Evolutionary conservation across 2,888 invertebrate genomes (phyloP), one percentile per base, ranked within the genome.

Genomic region (Lepeophtheirus nordmannii): DNA sequence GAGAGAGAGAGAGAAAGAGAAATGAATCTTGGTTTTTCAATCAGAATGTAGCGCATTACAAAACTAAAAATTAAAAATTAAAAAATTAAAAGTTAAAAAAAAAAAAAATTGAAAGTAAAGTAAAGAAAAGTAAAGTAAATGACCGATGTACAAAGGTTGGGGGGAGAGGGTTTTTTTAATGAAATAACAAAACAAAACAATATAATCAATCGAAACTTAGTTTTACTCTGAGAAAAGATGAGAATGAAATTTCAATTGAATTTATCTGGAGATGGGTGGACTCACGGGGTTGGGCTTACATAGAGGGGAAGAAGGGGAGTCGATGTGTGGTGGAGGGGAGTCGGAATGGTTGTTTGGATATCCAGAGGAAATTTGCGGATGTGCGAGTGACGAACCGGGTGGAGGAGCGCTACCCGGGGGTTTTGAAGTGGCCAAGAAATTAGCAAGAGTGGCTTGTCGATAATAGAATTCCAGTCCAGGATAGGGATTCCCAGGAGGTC

Each of bases 381-480:
- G 12, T 14, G 64, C 30, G 14, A 23, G 20, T 17, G 5, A 39
- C 17, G 20, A 14, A n/a, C 58, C 10, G 59, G 53, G 22, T 20
- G 61, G 66, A 14, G 62, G 23, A 37, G 68, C 85, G 85, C 65
- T 71, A 72, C 64, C 73, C 73, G 7, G 70, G 68, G 12, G 74
- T 73, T 80, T 80, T 11, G 87, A 87, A 0, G 83, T 83, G 7
- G 66, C 46, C 2, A 39, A 17, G 8, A 46, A 46, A 17, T 46
- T 46, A n/a, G 86, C 82, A 0, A 83, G 86, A 0, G 85, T 86
- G 0, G 87, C 86, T 73, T 88, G 88, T 22, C 87, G 80, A 77
- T 89, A 89, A 75, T 88, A 88, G 59, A 88, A 78, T 73, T 88
- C 89, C 12, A 85, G 82, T 73, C 75, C 64, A 30, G 66, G 60